Conservation (phyloP, 1,140 invertebrate species). For the Phenacoccus solenopsis region DNA sequence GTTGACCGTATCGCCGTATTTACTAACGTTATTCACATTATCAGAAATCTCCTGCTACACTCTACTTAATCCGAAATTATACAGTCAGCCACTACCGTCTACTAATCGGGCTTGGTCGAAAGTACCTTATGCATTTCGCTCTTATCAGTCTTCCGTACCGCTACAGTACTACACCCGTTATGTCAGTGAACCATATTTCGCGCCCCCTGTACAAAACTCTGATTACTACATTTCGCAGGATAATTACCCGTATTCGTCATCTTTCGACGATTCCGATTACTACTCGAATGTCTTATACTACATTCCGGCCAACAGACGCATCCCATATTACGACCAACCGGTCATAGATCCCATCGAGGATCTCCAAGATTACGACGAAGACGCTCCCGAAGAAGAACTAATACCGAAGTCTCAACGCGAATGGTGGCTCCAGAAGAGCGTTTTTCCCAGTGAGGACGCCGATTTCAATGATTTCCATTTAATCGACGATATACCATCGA, state of each 20-base stretch:
- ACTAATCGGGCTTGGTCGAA: background rate
- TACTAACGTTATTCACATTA: background rate
- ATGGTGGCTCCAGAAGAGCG: background rate
- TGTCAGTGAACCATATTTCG: background rate
- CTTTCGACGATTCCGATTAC: slow-evolving; percentile 2
- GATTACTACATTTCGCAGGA: background rate
- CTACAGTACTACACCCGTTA: background rate
- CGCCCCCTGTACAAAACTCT: background rate
- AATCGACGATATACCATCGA: background rate
- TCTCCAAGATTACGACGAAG: slow-evolving; percentile 2
- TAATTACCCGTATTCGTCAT: background rate
- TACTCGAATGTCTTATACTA: slow-evolving; percentile 2
- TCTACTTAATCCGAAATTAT: background rate
- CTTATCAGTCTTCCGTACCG: background rate
- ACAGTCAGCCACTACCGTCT: background rate
- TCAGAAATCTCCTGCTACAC: background rate
- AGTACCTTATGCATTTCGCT: background rate
- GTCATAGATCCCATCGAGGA: background rate
- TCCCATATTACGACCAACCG: background rate
- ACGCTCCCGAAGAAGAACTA: background rate
- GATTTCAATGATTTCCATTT: background rate
- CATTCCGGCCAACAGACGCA: background rate
- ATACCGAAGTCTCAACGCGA: background rate
- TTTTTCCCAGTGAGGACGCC: background rate
- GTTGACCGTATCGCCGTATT: background rate